Percentiles rank a stretch among this genome's conserved stretches.
These are phyloP conservation scores for Agrotis clavis DNA, from an alignment of 2,888 invertebrate genomes.

Conservation along the genomic window DNA sequence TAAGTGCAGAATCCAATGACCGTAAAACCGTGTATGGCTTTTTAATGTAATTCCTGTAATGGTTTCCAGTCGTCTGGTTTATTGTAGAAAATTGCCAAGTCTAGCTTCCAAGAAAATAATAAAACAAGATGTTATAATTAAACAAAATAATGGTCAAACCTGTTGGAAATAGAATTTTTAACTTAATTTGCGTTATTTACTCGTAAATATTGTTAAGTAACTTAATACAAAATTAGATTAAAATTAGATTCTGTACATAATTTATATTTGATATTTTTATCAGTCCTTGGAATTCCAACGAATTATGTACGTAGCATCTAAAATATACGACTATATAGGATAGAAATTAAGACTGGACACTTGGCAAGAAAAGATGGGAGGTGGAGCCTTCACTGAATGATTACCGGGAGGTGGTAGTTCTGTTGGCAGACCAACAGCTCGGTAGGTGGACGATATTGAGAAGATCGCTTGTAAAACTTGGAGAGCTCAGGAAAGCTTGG, in stretches of 20 bases:
- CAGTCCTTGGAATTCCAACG: constrained; percentile 5
- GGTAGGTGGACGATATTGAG: too few species aligned
- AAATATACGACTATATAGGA: background rate
- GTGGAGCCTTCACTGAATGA: too few species aligned
- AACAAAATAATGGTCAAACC: constrained; percentile 9
- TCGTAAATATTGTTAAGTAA: constrained; percentile 14
- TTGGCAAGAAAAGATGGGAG: too few species aligned
- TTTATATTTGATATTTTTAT: constrained; percentile 3
- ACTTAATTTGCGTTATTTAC: background rate
- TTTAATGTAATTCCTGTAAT: constrained; percentile 18
- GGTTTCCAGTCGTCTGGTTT: constrained; percentile 13
- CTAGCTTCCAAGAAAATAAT: background rate
- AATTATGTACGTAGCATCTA: background rate
- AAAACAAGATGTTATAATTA: constrained; percentile 2
- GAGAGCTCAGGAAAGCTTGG: too few species aligned
- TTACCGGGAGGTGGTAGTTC: too few species aligned
- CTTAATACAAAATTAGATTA: background rate
- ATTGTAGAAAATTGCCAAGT: constrained; percentile 13
- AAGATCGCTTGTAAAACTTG: too few species aligned
- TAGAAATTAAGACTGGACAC: background rate
- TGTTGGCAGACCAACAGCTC: too few species aligned
- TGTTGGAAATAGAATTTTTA: background rate
- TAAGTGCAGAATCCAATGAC: constrained; percentile 22
- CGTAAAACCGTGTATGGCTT: constrained; percentile 15
- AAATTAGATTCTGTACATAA: background rate